phyloP scores from a whole-genome alignment of 2,113 vertebrate species.

The Anarrhichthys ocellatus region DNA sequence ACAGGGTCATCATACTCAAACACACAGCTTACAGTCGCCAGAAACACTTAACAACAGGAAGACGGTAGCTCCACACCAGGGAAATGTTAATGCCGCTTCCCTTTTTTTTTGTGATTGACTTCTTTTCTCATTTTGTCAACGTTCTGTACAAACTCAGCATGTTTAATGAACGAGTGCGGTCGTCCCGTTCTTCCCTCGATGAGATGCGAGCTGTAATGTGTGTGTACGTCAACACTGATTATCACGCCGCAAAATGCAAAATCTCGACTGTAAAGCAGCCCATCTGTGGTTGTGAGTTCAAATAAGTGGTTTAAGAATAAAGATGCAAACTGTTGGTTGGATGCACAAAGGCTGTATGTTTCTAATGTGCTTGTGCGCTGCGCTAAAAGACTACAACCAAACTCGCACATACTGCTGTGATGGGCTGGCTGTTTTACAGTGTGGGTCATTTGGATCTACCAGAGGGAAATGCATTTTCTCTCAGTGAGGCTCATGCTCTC shows the following conservation, averaged over 20 bases:
- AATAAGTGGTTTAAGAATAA: constrained; percentile 28
- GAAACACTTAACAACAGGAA: constrained; percentile 65
- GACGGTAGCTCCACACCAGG: constrained; percentile 40
- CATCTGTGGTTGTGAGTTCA: constrained; percentile 36
- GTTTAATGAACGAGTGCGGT: constrained; percentile 9
- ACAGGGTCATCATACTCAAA: constrained; percentile 62
- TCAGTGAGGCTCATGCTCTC: constrained; percentile 5
- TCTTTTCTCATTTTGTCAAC: constrained; percentile 33
- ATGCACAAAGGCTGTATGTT: constrained; percentile 30
- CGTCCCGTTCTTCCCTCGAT: constrained; percentile 15
- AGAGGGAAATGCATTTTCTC: constrained; percentile 12
- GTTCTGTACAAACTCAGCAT: constrained; percentile 23
- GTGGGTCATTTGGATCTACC: constrained; percentile 37
- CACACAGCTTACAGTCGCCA: constrained; percentile 46
- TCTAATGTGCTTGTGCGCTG: constrained; percentile 1
- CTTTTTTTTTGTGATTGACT: constrained; percentile 19
- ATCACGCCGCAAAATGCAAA: constrained; percentile 39
- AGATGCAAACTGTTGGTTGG: constrained; percentile 34
- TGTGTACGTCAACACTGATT: constrained; percentile 46
- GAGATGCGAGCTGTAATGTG: constrained; percentile 27
- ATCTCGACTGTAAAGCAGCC: constrained; percentile 37
- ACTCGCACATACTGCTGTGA: constrained; percentile 25
- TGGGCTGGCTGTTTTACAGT: constrained; percentile 29
- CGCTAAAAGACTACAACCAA: constrained; percentile 3
- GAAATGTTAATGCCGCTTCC: constrained; percentile 48